Percentiles rank a stretch among this genome's conserved stretches.
Conservation (phyloP, 2,888 invertebrate species). For the Scrobipalpa costella region DNA sequence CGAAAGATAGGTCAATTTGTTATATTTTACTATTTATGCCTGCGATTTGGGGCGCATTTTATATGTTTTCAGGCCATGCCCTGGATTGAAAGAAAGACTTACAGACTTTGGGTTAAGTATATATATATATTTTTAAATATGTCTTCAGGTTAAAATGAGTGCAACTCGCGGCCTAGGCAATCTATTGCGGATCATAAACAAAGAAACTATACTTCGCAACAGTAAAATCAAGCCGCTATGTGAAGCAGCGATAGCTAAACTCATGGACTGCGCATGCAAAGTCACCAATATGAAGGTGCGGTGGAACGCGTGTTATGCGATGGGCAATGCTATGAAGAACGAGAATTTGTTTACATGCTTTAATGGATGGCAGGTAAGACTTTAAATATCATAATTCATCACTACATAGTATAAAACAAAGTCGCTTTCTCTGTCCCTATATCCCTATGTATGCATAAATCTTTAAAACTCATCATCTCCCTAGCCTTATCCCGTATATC, state of each 20-base stretch:
- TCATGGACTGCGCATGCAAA: constrained; percentile 85
- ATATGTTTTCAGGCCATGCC: too few relatives aligned
- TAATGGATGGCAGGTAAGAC: constrained; percentile 78
- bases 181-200: constrained; percentile 84
- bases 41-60: too few relatives aligned
- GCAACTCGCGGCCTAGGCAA: constrained; percentile 91
- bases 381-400: background rate
- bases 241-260: constrained; percentile 82
- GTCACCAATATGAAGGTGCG: constrained; percentile 92
- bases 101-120: too few relatives aligned
- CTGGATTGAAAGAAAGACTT: too few relatives aligned
- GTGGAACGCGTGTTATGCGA: constrained; percentile 95
- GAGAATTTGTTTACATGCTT: constrained; percentile 69
- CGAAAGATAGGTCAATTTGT: too few relatives aligned
- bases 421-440: too few relatives aligned
- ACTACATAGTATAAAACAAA: too few relatives aligned
- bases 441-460: too few relatives aligned
- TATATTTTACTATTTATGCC: too few relatives aligned
- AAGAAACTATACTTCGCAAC: constrained; percentile 69
- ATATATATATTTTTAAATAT: too few relatives aligned
- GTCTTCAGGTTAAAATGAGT: constrained; percentile 83
- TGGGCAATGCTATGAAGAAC: constrained; percentile 89
- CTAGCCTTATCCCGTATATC: too few relatives aligned
- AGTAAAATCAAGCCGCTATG: constrained; percentile 77
- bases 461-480: too few relatives aligned